Percentiles rank a stretch among this genome's conserved stretches.
Conservation (phyloP, 2,113 vertebrate genomes). For the Gasterosteus aculeatus region DNA sequence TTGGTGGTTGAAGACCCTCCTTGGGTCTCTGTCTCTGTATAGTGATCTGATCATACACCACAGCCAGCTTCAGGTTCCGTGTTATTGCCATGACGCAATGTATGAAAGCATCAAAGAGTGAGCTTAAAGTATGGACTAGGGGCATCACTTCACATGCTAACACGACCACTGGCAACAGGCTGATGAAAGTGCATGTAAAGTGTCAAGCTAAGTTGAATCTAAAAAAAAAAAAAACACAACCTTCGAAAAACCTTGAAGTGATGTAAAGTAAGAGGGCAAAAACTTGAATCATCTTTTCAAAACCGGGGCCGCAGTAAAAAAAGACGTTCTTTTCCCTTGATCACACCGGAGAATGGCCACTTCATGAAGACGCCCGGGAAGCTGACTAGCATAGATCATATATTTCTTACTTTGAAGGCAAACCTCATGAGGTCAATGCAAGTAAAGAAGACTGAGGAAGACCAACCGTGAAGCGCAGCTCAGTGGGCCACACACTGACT, state of each 20-base stretch:
- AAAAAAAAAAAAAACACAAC: background rate
- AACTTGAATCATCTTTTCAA: too few relatives aligned
- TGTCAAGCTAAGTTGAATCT: background rate
- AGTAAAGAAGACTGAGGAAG: background rate
- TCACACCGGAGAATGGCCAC: too few relatives aligned
- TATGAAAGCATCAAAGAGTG: background rate
- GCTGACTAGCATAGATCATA: too few relatives aligned
- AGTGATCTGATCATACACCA: background rate
- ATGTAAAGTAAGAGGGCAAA: background rate
- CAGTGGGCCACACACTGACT: too few relatives aligned
- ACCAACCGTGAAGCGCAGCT: background rate
- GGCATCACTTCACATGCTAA: background rate
- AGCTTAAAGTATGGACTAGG: background rate
- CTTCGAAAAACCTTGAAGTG: background rate
- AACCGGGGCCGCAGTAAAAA: background rate
- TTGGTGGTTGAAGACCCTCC: too few relatives aligned
- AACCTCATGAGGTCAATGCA: background rate
- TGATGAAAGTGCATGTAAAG: background rate
- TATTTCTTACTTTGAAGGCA: background rate
- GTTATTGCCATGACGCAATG: background rate
- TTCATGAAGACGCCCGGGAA: too few relatives aligned
- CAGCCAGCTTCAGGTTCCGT: slow-evolving; percentile 1
- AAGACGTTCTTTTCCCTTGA: background rate
- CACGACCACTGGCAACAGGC: background rate
- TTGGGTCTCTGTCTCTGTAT: background rate